Evolutionary conservation across 2,113 vertebrate genomes (phyloP).

Genomic region (Protobothrops flavoviridis): DNA sequence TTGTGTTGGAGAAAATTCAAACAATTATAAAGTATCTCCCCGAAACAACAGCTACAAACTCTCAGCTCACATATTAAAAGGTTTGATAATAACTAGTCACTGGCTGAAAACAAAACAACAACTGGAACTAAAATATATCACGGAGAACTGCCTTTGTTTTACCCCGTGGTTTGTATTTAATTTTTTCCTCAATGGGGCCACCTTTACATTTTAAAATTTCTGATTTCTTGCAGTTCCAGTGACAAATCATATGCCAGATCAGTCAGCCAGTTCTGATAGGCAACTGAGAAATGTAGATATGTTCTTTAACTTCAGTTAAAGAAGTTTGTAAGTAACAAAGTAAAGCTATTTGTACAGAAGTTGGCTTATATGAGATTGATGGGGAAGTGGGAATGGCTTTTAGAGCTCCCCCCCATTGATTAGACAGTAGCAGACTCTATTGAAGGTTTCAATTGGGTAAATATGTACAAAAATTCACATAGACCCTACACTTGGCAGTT

Average conservation of each 20-base stretch:
- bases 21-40: not conserved
- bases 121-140: not conserved
- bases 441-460: not conserved
- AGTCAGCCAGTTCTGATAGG: not conserved
- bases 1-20: slow-evolving; percentile 19
- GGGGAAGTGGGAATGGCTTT: not conserved
- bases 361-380: not conserved
- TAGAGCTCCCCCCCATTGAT: not conserved
- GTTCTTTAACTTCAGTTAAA: not conserved
- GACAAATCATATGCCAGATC: not conserved
- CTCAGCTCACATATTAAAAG: not conserved
- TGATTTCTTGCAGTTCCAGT: not conserved
- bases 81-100: not conserved
- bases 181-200: not conserved
- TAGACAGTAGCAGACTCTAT: not conserved
- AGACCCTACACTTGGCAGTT: not conserved
- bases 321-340: not conserved
- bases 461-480: not conserved
- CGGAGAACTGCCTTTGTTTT: not conserved
- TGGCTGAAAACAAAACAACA: not conserved
- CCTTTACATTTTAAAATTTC: not conserved
- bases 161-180: not conserved
- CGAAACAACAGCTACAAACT: not conserved
- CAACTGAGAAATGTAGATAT: not conserved
- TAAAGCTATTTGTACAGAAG: not conserved